phyloP scores from a whole-genome alignment of 2,797 vertebrate species.

The Rhadinocentrus ornatus region DNA sequence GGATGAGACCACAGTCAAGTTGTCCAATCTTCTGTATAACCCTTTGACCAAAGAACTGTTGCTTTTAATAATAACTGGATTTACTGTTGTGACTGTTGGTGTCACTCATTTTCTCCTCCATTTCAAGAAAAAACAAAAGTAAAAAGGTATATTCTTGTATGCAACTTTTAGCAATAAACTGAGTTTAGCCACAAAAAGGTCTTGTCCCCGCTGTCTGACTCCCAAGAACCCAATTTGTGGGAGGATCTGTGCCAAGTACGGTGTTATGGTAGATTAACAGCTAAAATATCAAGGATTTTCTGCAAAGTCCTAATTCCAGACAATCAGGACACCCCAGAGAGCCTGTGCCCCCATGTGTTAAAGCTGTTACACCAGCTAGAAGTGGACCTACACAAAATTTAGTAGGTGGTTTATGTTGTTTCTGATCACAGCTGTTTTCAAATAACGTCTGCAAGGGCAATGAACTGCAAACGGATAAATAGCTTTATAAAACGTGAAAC shows the following conservation, averaged over 20 bases:
- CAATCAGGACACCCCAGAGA: neutral
- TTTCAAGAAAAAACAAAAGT: neutral
- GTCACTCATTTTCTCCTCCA: slow-evolving; percentile 15
- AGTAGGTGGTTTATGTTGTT: neutral
- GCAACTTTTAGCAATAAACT: neutral
- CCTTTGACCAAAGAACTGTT: neutral
- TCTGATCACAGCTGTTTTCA: neutral
- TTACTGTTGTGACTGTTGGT: slow-evolving; percentile 13
- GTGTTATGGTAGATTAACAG: neutral
- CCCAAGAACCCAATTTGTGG: neutral
- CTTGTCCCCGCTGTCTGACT: neutral
- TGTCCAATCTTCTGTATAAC: slow-evolving; percentile 11
- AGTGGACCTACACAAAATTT: neutral
- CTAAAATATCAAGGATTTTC: neutral
- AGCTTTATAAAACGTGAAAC: neutral
- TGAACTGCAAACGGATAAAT: neutral
- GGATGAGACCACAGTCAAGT: slow-evolving; percentile 33
- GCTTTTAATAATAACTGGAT: slow-evolving; percentile 28
- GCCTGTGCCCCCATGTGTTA: neutral
- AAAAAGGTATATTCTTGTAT: neutral
- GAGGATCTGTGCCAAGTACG: neutral
- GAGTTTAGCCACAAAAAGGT: neutral
- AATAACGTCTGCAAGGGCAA: neutral
- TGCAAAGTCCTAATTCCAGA: neutral
- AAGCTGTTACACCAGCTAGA: neutral